Evolutionary conservation across 2,113 vertebrate genomes (phyloP).

Genomic region (Nothocercus julius): DNA sequence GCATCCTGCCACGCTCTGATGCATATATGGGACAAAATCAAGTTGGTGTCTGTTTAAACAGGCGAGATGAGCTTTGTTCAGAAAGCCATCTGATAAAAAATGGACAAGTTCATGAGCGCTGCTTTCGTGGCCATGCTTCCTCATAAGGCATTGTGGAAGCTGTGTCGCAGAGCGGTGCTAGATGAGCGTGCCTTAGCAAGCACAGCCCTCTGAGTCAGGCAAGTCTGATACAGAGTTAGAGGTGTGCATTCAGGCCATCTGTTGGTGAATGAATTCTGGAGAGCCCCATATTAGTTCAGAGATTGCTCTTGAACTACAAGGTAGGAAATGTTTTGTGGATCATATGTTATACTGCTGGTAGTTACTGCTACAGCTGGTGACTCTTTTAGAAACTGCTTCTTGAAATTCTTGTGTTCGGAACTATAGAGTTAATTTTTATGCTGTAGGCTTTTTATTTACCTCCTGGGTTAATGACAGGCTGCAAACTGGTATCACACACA

Average conservation of each 20-base stretch:
- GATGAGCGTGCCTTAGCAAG: background rate
- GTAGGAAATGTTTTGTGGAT: background rate
- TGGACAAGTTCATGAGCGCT: background rate
- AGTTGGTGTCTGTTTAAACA: background rate
- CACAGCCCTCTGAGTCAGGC: background rate
- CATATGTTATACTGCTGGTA: background rate
- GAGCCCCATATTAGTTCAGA: background rate
- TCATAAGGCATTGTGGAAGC: background rate
- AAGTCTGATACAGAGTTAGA: background rate
- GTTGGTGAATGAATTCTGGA: background rate
- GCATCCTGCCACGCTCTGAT: background rate
- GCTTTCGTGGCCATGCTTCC: background rate
- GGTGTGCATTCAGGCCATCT: background rate
- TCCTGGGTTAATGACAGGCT: background rate
- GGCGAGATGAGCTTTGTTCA: background rate
- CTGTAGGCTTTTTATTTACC: background rate
- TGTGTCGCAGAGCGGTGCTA: background rate
- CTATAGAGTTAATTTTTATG: background rate
- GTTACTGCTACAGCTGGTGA: background rate
- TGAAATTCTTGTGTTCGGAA: background rate
- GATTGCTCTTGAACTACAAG: rapidly evolving
- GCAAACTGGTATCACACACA: background rate
- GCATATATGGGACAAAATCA: rapidly evolving
- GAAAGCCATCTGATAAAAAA: background rate
- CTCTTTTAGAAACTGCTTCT: background rate